phyloP scores from a whole-genome alignment of 1,140 invertebrate species.

The Paracyclopina nana region DNA sequence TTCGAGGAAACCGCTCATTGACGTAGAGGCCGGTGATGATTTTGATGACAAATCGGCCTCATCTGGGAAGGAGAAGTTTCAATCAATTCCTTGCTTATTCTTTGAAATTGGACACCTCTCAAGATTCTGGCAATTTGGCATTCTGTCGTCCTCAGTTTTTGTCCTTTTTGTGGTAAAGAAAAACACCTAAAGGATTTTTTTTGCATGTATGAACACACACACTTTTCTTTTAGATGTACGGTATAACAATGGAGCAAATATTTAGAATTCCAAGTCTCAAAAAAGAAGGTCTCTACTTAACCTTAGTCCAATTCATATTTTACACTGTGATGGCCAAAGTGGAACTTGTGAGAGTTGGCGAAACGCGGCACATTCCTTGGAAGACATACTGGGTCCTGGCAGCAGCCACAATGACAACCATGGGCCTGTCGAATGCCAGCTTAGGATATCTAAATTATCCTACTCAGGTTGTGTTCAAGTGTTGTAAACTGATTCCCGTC shows the following conservation, averaged over 20 bases:
- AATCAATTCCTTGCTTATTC: not conserved
- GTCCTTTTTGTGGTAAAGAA: not conserved
- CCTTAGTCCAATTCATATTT: conserved; percentile 12
- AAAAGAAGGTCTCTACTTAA: no score
- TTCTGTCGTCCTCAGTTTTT: not conserved
- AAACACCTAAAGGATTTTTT: not conserved
- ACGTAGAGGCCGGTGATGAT: no score
- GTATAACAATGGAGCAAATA: not conserved
- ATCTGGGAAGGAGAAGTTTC: no score
- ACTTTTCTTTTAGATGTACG: not conserved
- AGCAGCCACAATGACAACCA: conserved; percentile 70
- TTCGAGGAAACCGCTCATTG: no score
- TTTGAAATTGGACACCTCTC: not conserved
- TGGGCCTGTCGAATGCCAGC: conserved; percentile 86
- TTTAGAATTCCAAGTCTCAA: no score
- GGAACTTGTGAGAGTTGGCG: not conserved
- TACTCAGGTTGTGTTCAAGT: conserved; percentile 79
- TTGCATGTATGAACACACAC: not conserved
- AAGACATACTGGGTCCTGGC: conserved; percentile 58
- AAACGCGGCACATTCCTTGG: conserved; percentile 43
- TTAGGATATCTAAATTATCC: conserved; percentile 91
- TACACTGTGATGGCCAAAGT: conserved; percentile 20
- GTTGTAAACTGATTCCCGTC: conserved; percentile 88
- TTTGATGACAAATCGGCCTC: no score
- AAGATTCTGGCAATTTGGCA: not conserved